A percentile compares a stretch with the other conserved stretches of the same genome.
These are phyloP conservation scores for Galeruca laticollis DNA, from an alignment of 2,888 invertebrate species.

Conservation along the genomic window DNA sequence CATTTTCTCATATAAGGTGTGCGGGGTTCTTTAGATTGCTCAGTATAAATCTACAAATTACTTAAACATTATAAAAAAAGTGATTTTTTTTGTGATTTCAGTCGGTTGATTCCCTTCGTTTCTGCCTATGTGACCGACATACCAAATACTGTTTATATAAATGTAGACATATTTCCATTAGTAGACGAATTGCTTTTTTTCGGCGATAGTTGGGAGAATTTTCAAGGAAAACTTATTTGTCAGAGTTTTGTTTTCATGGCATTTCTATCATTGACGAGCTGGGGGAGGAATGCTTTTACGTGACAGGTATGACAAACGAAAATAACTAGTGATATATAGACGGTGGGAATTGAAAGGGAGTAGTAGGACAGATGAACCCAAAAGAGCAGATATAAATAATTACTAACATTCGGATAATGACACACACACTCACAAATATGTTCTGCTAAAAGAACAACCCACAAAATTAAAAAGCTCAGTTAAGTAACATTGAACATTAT, in stretches of 20 bases:
- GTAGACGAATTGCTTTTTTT: conserved; percentile 2
- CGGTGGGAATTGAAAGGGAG: not conserved
- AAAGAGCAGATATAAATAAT: conserved; percentile 10
- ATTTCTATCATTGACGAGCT: conserved; percentile 3
- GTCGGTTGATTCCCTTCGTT: not conserved
- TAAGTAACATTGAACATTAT: conserved; percentile 1
- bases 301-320: conserved; percentile 11
- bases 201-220: not conserved
- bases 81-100: too few species aligned
- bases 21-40: too few species aligned
- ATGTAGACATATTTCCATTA: conserved; percentile 8
- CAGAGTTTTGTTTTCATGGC: conserved; percentile 9
- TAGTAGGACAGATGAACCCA: not conserved
- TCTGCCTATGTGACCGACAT: not conserved
- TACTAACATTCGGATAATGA: not conserved
- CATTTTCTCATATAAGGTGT: too few species aligned
- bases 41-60: too few species aligned
- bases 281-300: conserved; percentile 5
- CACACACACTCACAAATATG: not conserved
- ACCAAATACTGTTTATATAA: conserved; percentile 2
- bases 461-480: not conserved
- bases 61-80: too few species aligned
- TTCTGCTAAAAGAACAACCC: not conserved
- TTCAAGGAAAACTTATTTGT: conserved; percentile 7
- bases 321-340: conserved; percentile 6